Conservation (phyloP, 2,797 vertebrate species). For the Thaleichthys pacificus region DNA sequence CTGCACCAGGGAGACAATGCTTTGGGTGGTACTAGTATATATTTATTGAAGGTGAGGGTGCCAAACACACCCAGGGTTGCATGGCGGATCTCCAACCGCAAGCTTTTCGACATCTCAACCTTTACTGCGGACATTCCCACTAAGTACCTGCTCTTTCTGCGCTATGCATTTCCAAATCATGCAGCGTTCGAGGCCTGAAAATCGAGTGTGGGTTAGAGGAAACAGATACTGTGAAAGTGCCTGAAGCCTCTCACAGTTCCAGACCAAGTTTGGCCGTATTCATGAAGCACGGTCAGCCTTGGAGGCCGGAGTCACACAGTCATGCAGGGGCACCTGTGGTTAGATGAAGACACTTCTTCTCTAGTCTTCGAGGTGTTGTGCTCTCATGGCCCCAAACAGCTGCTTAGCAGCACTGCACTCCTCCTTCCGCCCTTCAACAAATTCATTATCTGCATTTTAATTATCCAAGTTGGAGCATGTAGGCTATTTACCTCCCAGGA, state of each 20-base stretch:
- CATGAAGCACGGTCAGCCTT: too few relatives aligned
- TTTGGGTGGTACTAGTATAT: constrained; percentile 35
- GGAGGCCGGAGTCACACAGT: too few relatives aligned
- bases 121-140: not conserved
- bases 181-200: too few relatives aligned
- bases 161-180: too few relatives aligned
- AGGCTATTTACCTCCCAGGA: constrained; percentile 28
- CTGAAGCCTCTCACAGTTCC: too few relatives aligned
- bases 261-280: too few relatives aligned
- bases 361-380: not conserved
- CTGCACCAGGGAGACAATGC: constrained; percentile 35
- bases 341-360: too few relatives aligned
- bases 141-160: too few relatives aligned
- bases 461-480: constrained; percentile 23
- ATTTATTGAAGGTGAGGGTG: constrained; percentile 23
- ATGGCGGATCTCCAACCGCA: not conserved
- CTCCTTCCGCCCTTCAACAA: constrained; percentile 12
- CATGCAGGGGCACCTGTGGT: too few relatives aligned
- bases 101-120: not conserved
- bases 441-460: constrained; percentile 19
- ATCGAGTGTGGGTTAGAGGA: too few relatives aligned
- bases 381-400: not conserved
- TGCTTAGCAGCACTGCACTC: not conserved
- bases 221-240: too few relatives aligned
- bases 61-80: not conserved